Evolutionary conservation across 2,888 invertebrate species (phyloP).

Genomic region (Coleophora deauratella): DNA sequence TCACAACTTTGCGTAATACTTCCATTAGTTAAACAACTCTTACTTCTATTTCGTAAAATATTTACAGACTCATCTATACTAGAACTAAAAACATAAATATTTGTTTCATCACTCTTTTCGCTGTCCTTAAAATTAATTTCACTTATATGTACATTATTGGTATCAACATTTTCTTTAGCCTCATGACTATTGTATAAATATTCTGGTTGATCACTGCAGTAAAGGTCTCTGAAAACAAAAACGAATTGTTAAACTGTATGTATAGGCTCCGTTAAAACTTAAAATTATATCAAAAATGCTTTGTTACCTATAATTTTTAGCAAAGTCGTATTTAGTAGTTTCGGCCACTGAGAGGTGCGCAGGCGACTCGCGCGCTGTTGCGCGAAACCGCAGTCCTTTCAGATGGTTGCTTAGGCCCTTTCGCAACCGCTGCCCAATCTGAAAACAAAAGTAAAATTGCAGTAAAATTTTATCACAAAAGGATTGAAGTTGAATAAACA

Average conservation of each 20-base stretch:
- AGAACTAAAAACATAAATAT: conserved; percentile 30
- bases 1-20: conserved; percentile 20
- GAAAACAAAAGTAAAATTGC: too few species aligned
- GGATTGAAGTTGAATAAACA: too few species aligned
- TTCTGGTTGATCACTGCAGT: conserved; percentile 40
- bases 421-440: conserved; percentile 29
- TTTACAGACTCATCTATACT: conserved; percentile 25
- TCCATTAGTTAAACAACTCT: conserved; percentile 24
- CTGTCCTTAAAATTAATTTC: conserved; percentile 27
- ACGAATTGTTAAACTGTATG: too few species aligned
- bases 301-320: conserved; percentile 55
- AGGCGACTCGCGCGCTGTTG: conserved; percentile 28
- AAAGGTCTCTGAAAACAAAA: conserved; percentile 47
- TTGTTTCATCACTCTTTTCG: conserved; percentile 29
- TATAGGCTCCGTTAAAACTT: too few species aligned
- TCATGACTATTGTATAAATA: conserved; percentile 30
- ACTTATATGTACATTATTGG: conserved; percentile 33
- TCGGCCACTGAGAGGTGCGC: conserved; percentile 45
- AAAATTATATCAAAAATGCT: too few species aligned
- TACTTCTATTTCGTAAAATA: conserved; percentile 34
- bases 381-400: conserved; percentile 44
- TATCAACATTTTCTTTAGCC: conserved; percentile 42
- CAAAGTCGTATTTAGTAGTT: conserved; percentile 59
- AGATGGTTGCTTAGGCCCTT: conserved; percentile 43
- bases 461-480: too few species aligned